Evolutionary conservation across 2,113 vertebrate genomes (phyloP).

Genomic region (Noctilio leporinus): DNA sequence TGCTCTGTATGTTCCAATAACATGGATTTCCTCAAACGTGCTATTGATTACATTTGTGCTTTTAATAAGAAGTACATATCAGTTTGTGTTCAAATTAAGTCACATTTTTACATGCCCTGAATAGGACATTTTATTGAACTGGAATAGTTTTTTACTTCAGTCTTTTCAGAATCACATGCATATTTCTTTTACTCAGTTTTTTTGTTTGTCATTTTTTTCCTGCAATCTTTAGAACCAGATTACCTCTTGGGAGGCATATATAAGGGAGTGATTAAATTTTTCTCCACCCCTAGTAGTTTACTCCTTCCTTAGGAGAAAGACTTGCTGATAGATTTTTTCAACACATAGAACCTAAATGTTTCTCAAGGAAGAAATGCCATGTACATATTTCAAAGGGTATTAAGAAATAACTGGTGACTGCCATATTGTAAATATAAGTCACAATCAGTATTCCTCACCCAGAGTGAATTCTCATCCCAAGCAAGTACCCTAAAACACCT

Average conservation of each 20-base stretch:
- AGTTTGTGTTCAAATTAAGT: background rate
- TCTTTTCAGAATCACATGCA: background rate
- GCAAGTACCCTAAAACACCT: background rate
- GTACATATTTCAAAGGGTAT: conserved; percentile 38
- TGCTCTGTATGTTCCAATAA: background rate
- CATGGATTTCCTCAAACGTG: background rate
- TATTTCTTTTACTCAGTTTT: background rate
- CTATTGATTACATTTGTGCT: background rate
- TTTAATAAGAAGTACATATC: background rate
- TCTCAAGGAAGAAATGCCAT: conserved; percentile 25
- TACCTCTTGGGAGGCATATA: background rate
- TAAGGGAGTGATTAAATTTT: background rate
- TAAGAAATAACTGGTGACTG: background rate
- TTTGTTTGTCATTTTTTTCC: background rate
- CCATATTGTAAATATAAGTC: background rate
- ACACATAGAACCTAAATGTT: background rate
- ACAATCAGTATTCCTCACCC: background rate
- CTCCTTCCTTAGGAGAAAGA: conserved; percentile 11
- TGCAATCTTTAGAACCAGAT: background rate
- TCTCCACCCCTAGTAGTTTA: background rate
- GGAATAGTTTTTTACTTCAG: background rate
- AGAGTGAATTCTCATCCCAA: background rate
- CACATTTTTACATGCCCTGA: background rate
- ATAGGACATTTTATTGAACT: background rate
- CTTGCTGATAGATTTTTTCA: background rate